Evolutionary conservation across 2,888 invertebrate species (phyloP), one percentile per base, ranked within the genome.

Genomic region (Tanytarsus gracilentus): DNA sequence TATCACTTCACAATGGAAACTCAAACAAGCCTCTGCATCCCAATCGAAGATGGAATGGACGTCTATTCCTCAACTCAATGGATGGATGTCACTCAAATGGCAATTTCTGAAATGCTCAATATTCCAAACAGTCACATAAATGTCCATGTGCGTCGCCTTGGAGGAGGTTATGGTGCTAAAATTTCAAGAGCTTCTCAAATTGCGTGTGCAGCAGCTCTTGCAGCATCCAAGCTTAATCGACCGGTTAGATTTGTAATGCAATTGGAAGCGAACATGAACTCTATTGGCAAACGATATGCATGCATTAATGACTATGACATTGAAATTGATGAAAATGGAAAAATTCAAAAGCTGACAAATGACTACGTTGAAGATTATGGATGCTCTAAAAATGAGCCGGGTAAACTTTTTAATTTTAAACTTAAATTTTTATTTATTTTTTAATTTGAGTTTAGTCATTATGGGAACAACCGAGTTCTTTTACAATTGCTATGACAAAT

Each of bases 1-100:
- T 84, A 82, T 68, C 86, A 86, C 69, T 85, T 79, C 65, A 78
- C 80, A 7, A 82, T 86, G 82, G 86, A 86, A 67, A 78, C 82
- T 0, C 83, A 83, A 62, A 77, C 77, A 1, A 79, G 80, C 65
- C 73, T 84, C 1, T 79, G 77, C 29, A 71, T 77, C 14, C 85
- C 83, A 0, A 76, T 76, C 14, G 86, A 86, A 70, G 83, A 84
- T 67, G 83, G 83, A 0, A 70, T 84, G 66, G 80, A 84, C 61
- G 78, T 86, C 1, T 80, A 76, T 65, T 72, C 80, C 1, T 65
- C 82, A 1, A 76, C 80, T 0, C 84, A 85, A 64, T 81, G 77
- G 76, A 71, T 81, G 50, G 79, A 83, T 65, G 67, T 77, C 11
- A 71, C 71, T 0, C 81, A 82, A 66, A 66, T 75, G 25, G 76